Base-by-base conservation (phyloP, 1,140 invertebrate genomes). In the Drosophila fuyamai region DNA sequence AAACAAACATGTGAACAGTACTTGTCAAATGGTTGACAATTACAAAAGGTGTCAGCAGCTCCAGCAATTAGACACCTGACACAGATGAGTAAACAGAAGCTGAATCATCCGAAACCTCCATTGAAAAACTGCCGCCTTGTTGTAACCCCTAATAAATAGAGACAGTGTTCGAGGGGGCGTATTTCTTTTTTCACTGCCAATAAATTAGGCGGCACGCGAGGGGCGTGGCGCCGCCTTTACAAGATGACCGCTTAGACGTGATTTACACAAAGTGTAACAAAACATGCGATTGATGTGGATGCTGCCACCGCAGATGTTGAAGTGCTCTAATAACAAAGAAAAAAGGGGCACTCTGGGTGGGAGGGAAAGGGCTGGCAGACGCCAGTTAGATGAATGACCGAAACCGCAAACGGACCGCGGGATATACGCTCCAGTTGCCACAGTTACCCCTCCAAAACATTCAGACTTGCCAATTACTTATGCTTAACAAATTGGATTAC, bases 261-360 rank as follows among this genome's bases (percentile, higher is more conserved):
- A 86, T 85, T 85, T 86, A 84, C 48, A 46, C 66, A 73, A 51
- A 66, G 56, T 59, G 57, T 70, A 58, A 58, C 72, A 79, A 60
- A 79, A 71, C 76, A 66, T 75, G 81, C 47, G 48, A 83, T 75
- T 65, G 72, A 77, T 72, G 62, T 48, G 57, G 36, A 51, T 70
- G 54, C 44, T 67, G 65, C 16, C 27, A 23, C 46, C 44, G 46
- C 50, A 50, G 40, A 72, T 55, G 32, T 47, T 41, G 18, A 43
- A 43, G 18, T 40, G 51, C 35, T 58, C 43, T 40, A 40, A 57
- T 68, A 41, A 43, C 66, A 68, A 67, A 40, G 40, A 36, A 36
- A 41, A 63, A 18, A 6, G 32, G 38, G 61, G 8, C 18, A 10
- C 23, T 14, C 1, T 10, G 14, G 32, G 13, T 29, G 16, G 12